These are phyloP conservation scores for Oreochromis mossambicus DNA, from an alignment of 2,797 vertebrate species.

Conservation along the genomic window DNA sequence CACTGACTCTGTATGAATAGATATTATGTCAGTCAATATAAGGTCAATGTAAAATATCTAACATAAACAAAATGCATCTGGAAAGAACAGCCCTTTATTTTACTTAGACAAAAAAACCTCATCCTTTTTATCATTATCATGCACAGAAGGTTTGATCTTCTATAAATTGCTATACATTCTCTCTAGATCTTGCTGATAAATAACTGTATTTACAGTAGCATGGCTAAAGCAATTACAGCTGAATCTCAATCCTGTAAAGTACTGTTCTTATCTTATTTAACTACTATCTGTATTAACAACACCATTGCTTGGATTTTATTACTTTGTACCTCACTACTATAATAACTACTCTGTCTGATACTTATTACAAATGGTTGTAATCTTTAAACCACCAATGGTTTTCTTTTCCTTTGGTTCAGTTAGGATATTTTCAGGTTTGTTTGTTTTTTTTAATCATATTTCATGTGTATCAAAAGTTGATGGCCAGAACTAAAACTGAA, in stretches of 20 bases:
- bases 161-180: background rate
- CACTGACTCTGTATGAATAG: background rate
- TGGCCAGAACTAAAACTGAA: background rate
- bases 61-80: background rate
- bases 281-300: background rate
- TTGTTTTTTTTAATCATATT: background rate
- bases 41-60: background rate
- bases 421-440: rapidly evolving
- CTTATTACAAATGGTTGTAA: background rate
- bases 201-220: too few species aligned
- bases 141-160: background rate
- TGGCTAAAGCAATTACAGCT: background rate
- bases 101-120: background rate
- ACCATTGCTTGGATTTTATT: background rate
- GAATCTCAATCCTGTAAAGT: background rate
- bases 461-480: background rate
- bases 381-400: background rate
- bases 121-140: background rate
- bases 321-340: background rate
- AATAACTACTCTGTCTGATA: background rate
- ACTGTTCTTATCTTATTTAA: background rate
- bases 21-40: background rate
- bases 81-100: background rate
- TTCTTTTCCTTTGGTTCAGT: background rate
- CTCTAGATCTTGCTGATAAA: background rate